These are phyloP conservation scores for Camponotus pennsylvanicus DNA, from an alignment of 1,140 invertebrate genomes.

Conservation along the genomic window DNA sequence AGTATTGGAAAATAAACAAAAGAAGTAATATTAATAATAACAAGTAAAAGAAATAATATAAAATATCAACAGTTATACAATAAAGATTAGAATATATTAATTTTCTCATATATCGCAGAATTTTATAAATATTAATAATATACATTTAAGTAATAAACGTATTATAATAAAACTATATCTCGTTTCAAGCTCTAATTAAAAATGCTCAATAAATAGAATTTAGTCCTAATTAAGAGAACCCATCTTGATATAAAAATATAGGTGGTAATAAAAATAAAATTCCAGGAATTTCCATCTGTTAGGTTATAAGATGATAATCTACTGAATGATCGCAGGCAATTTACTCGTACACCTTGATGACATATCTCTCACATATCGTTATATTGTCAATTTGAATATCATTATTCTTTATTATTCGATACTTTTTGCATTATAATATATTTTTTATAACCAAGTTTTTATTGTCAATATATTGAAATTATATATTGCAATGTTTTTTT, in stretches of 20 bases:
- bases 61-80: not conserved
- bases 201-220: not conserved
- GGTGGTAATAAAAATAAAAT: conserved; percentile 14
- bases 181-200: conserved; percentile 3
- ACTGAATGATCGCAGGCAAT: conserved; percentile 20
- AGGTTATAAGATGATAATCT: conserved; percentile 28
- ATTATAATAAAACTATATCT: not conserved
- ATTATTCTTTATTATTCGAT: not conserved
- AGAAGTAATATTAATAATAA: not conserved
- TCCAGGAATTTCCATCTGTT: conserved; percentile 1
- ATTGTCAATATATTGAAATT: not conserved
- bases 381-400: not conserved
- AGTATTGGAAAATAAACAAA: not conserved
- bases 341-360: conserved; percentile 18
- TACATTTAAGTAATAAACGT: not conserved
- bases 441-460: not conserved
- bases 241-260: not conserved
- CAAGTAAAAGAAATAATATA: not conserved
- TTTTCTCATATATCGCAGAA: not conserved
- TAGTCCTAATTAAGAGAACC: not conserved
- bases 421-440: not conserved
- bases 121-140: not conserved
- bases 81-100: not conserved
- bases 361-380: not conserved
- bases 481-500: not conserved